Percentiles rank a stretch among this genome's conserved stretches.
Conservation (phyloP, 2,113 vertebrate genomes). For the Puffinus mauretanicus region DNA sequence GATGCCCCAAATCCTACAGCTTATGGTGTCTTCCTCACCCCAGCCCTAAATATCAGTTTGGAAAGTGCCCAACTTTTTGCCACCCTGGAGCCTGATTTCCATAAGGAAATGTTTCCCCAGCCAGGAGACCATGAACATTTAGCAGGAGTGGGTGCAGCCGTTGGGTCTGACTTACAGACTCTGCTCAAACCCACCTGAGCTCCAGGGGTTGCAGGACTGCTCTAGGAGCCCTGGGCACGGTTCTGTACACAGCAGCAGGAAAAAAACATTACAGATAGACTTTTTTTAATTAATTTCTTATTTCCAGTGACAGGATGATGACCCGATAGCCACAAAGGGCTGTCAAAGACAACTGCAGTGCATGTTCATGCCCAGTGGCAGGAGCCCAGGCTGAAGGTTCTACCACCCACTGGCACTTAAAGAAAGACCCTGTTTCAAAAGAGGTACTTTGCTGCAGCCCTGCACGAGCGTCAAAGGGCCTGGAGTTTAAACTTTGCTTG, state of each 20-base stretch:
- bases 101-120: not conserved
- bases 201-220: not conserved
- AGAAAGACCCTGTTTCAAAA: not conserved
- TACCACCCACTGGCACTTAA: not conserved
- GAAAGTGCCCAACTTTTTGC: not conserved
- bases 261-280: not conserved
- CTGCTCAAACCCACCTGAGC: not conserved
- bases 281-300: not conserved
- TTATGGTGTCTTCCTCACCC: not conserved
- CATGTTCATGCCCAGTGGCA: fast-evolving
- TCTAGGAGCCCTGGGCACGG: not conserved
- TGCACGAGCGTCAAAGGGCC: not conserved
- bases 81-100: not conserved
- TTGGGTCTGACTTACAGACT: not conserved
- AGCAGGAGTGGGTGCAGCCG: not conserved
- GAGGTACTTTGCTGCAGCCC: not conserved
- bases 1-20: not conserved
- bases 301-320: not conserved
- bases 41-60: not conserved
- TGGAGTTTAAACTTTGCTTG: not conserved
- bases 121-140: fast-evolving
- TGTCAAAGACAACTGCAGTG: not conserved
- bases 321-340: not conserved
- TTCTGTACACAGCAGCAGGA: not conserved
- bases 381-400: not conserved